Evolutionary conservation across 2,797 vertebrate genomes (phyloP).

Genomic region (Enteromius thamalakanensis): DNA sequence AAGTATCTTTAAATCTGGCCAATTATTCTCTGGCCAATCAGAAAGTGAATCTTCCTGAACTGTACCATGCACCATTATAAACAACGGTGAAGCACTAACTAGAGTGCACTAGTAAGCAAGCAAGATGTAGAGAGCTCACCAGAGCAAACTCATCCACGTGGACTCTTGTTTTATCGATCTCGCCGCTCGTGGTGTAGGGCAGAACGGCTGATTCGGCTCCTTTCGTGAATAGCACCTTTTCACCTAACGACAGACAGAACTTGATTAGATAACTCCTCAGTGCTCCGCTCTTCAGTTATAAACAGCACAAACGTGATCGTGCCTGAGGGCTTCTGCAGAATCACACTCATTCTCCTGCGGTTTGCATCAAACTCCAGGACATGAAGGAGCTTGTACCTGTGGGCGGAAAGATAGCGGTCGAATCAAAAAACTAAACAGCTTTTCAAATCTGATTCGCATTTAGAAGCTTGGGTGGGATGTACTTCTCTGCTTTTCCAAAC

Average conservation of each 20-base stretch:
- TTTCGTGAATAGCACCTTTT: conserved; percentile 92
- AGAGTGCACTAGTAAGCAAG: neutral
- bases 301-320: conserved; percentile 33
- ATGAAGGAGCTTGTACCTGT: conserved; percentile 92
- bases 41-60: no score
- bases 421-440: neutral
- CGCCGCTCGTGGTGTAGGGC: conserved; percentile 86
- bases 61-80: no score
- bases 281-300: neutral
- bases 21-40: no score
- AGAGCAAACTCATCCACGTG: conserved; percentile 97
- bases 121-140: conserved; percentile 72
- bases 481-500: conserved; percentile 91
- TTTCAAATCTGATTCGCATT: neutral
- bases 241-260: conserved; percentile 73
- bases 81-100: neutral
- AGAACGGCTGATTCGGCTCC: conserved; percentile 95
- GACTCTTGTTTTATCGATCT: conserved; percentile 91
- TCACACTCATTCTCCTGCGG: conserved; percentile 96
- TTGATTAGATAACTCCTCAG: neutral
- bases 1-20: no score
- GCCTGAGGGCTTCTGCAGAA: conserved; percentile 91
- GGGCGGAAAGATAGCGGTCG: neutral
- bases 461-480: conserved; percentile 47
- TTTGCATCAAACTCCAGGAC: conserved; percentile 94